phyloP scores from a whole-genome alignment of 2,888 invertebrate genomes.

The Pseudolycoriella hygida region DNA sequence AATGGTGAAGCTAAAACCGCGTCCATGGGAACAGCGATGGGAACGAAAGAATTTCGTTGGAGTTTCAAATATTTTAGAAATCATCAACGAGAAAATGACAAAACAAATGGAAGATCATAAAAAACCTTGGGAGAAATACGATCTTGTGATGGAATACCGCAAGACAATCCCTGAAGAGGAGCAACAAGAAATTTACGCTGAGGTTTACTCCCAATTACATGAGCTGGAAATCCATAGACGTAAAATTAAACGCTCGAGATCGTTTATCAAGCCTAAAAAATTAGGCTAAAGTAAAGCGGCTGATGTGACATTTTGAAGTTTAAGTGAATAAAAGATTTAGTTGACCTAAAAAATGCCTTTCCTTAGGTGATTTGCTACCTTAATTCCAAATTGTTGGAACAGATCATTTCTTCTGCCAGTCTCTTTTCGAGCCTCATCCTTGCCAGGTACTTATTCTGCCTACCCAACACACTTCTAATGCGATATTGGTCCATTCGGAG shows the following conservation, averaged over 20 bases:
- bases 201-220: conserved; percentile 59
- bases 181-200: conserved; percentile 66
- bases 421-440: too few species aligned
- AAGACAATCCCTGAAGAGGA: conserved; percentile 77
- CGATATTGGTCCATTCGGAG: too few species aligned
- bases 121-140: conserved; percentile 76
- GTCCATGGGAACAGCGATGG: conserved; percentile 87
- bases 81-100: conserved; percentile 33
- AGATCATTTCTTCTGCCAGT: too few species aligned
- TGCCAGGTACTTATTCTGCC: too few species aligned
- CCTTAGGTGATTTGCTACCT: too few species aligned
- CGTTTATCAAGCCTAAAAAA: conserved; percentile 40
- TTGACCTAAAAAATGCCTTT: too few species aligned
- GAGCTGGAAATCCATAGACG: conserved; percentile 47
- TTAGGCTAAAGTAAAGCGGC: conserved; percentile 6
- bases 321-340: too few species aligned
- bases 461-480: too few species aligned
- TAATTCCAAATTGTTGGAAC: too few species aligned
- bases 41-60: conserved; percentile 63
- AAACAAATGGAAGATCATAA: conserved; percentile 36
- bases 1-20: conserved; percentile 53
- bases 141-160: conserved; percentile 87
- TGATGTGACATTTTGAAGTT: too few species aligned
- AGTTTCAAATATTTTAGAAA: conserved; percentile 40
- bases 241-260: conserved; percentile 40